phyloP scores from a whole-genome alignment of 2,113 vertebrate species.

The Hoplias malabaricus region DNA sequence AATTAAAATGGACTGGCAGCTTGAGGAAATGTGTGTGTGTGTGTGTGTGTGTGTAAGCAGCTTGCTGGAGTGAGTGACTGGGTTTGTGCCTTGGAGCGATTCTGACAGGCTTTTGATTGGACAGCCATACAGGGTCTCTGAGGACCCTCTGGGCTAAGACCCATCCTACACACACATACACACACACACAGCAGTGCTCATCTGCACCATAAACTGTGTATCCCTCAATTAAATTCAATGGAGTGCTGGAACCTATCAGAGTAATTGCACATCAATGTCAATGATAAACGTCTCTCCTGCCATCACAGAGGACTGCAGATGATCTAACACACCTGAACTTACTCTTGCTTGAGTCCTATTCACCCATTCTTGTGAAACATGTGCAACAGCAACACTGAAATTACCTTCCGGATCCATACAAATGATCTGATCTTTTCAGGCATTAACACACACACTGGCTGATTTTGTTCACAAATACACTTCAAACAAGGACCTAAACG shows the following conservation, averaged over 20 bases:
- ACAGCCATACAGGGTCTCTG: conserved; percentile 51
- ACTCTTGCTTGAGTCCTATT: background rate
- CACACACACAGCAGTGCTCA: conserved; percentile 18
- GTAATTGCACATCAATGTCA: background rate
- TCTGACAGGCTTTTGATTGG: conserved; percentile 60
- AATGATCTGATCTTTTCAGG: no score
- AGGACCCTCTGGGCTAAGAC: conserved; percentile 50
- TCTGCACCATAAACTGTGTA: conserved; percentile 18
- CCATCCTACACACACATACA: conserved; percentile 28
- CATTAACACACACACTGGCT: no score
- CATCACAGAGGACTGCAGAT: background rate
- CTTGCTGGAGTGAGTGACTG: conserved; percentile 22
- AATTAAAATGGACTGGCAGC: conserved; percentile 55
- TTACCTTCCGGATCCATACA: no score
- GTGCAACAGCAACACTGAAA: no score
- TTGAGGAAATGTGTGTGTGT: conserved; percentile 18
- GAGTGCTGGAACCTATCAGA: background rate
- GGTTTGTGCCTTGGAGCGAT: conserved; percentile 51
- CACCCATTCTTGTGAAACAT: no score
- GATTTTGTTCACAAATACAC: no score
- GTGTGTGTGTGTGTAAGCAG: conserved; percentile 30
- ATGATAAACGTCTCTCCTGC: background rate
- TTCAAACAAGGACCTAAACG: no score
- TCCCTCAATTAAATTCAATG: conserved; percentile 6
- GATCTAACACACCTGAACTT: background rate